Evolutionary conservation across 1,140 invertebrate species (phyloP).

Genomic region (Cyphomyrmex costatus): DNA sequence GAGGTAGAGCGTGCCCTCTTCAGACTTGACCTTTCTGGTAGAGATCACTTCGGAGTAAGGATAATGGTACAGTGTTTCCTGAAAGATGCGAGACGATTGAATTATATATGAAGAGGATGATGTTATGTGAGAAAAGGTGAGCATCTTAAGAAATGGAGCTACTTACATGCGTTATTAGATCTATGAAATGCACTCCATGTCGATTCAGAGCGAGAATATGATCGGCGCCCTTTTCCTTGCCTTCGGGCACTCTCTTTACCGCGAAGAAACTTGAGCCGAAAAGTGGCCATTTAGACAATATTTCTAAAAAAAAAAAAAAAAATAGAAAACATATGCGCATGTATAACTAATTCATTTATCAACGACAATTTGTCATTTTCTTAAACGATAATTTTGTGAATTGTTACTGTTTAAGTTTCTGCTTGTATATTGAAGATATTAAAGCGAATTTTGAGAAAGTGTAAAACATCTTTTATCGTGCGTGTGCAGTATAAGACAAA

Average conservation of each 20-base stretch:
- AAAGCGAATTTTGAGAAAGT: slow-evolving; percentile 12
- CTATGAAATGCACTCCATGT: slow-evolving; percentile 97
- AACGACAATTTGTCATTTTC: neutral
- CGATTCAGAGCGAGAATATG: slow-evolving; percentile 97
- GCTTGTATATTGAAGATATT: neutral
- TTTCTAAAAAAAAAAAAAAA: slow-evolving; percentile 88
- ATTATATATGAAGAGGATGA: neutral
- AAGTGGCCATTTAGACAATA: slow-evolving; percentile 97
- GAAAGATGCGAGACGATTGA: slow-evolving; percentile 56
- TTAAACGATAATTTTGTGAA: neutral
- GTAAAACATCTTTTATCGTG: neutral
- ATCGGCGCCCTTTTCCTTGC: slow-evolving; percentile 90
- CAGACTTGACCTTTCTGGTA: slow-evolving; percentile 96
- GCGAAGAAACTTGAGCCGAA: slow-evolving; percentile 99
- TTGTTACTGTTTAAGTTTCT: neutral
- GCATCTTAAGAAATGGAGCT: neutral
- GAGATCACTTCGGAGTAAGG: slow-evolving; percentile 98
- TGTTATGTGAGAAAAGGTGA: neutral
- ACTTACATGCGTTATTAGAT: slow-evolving; percentile 95
- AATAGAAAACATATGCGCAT: neutral
- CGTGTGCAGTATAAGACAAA: neutral
- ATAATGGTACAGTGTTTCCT: slow-evolving; percentile 96
- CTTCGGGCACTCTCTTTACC: slow-evolving; percentile 95
- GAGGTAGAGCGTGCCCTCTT: slow-evolving; percentile 96
- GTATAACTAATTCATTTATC: neutral